phyloP scores from a whole-genome alignment of 1,140 invertebrate genomes.

The Streblospio benedicti region DNA sequence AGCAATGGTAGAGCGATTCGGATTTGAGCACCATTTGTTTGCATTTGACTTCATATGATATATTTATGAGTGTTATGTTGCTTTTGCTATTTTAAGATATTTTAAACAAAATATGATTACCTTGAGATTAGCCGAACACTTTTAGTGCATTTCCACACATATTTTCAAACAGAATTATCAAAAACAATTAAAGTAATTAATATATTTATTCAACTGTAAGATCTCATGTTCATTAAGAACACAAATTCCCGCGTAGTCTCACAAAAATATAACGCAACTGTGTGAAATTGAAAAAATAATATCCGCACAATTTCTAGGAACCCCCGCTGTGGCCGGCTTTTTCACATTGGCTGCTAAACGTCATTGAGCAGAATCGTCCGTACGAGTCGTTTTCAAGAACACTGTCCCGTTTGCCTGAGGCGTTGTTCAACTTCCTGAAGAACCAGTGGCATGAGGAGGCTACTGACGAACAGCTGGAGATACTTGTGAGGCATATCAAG shows the following conservation, averaged over 20 bases:
- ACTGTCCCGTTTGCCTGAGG: constrained; percentile 20
- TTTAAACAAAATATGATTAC: neutral
- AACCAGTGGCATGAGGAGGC: constrained; percentile 25
- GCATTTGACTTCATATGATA: neutral
- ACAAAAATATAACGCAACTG: too few relatives aligned
- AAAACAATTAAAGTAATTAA: too few relatives aligned
- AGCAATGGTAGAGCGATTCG: constrained; percentile 19
- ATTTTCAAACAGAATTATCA: too few relatives aligned
- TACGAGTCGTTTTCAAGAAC: constrained; percentile 20
- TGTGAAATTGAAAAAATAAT: too few relatives aligned
- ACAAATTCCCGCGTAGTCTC: too few relatives aligned
- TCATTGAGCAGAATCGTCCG: constrained; percentile 22
- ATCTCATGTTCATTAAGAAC: too few relatives aligned
- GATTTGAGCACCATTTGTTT: neutral
- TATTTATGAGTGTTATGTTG: neutral
- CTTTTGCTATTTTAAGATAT: neutral
- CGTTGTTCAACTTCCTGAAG: constrained; percentile 19
- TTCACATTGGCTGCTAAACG: constrained; percentile 25
- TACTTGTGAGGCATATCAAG: constrained; percentile 9
- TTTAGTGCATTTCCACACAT: too few relatives aligned
- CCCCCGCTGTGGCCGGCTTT: constrained; percentile 18
- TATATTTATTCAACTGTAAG: too few relatives aligned
- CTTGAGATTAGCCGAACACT: too few relatives aligned
- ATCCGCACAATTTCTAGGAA: constrained; percentile 11
- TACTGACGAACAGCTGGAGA: constrained; percentile 16